Conservation (phyloP, 2,797 vertebrate species). For the Erethizon dorsatum region DNA sequence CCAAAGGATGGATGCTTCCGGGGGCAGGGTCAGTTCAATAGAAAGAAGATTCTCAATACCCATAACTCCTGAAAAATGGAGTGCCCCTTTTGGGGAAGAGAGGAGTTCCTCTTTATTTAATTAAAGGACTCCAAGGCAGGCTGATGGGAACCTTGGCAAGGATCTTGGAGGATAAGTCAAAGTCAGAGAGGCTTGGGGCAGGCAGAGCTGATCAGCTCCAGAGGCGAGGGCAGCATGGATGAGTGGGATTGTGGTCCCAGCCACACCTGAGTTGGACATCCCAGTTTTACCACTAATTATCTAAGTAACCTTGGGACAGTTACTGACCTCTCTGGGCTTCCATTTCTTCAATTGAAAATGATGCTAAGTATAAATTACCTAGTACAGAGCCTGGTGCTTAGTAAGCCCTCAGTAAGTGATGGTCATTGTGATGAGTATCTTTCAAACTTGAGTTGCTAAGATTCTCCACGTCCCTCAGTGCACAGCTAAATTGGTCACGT, state of each 20-base stretch:
- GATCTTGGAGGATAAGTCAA: neutral
- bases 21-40: neutral
- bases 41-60: slow-evolving; percentile 10
- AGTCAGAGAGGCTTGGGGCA: neutral
- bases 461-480: fast-evolving
- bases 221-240: fast-evolving
- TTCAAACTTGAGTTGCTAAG: neutral
- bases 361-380: neutral
- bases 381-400: neutral
- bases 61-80: neutral
- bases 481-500: neutral
- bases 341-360: neutral
- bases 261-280: neutral
- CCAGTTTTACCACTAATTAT: neutral
- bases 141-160: neutral
- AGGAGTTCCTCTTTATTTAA: slow-evolving; percentile 12
- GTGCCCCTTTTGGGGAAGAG: neutral
- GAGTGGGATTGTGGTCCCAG: neutral
- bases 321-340: neutral
- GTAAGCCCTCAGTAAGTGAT: neutral
- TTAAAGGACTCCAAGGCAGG: neutral
- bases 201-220: neutral
- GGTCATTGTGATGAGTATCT: neutral
- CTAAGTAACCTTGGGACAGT: neutral
- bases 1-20: neutral